A percentile compares a stretch with the other conserved stretches of the same genome.
These are phyloP conservation scores for Ceratoteleas bidentatus DNA, from an alignment of 1,140 invertebrate species.

Conservation along the genomic window DNA sequence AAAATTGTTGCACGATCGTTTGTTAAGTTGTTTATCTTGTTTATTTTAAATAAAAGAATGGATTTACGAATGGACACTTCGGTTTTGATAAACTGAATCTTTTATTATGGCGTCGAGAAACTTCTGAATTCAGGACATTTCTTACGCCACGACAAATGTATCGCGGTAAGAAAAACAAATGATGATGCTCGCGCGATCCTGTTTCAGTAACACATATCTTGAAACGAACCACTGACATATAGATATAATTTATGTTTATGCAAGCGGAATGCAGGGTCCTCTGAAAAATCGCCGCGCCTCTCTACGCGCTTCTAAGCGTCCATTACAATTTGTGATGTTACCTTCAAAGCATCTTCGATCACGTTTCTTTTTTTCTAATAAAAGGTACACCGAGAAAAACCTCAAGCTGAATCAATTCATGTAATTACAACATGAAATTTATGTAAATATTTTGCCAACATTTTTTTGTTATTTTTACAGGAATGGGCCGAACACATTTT, in stretches of 20 bases:
- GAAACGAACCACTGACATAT: slow-evolving; percentile 13
- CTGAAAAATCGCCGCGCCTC: slow-evolving; percentile 4
- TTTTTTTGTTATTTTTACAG: no score
- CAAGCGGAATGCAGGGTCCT: not conserved
- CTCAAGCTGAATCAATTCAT: no score
- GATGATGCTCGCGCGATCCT: slow-evolving; percentile 13
- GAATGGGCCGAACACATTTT: no score
- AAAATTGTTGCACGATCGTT: no score
- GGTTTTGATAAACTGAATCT: slow-evolving; percentile 14
- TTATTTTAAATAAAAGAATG: no score
- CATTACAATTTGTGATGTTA: slow-evolving; percentile 8
- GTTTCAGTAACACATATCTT: slow-evolving; percentile 24
- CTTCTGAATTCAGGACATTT: slow-evolving; percentile 12
- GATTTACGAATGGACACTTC: no score
- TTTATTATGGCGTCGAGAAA: slow-evolving; percentile 1
- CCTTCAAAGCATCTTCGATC: not conserved
- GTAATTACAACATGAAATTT: no score
- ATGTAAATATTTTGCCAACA: no score
- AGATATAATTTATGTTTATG: slow-evolving; percentile 35
- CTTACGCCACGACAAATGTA: slow-evolving; percentile 19
- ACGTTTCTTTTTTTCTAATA: not conserved
- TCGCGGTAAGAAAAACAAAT: slow-evolving; percentile 21
- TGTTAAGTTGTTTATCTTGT: no score
- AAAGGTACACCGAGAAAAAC: not conserved
- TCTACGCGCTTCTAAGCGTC: not conserved